Evolutionary conservation across 2,888 invertebrate species (phyloP).

Genomic region (Agrypnus murinus): DNA sequence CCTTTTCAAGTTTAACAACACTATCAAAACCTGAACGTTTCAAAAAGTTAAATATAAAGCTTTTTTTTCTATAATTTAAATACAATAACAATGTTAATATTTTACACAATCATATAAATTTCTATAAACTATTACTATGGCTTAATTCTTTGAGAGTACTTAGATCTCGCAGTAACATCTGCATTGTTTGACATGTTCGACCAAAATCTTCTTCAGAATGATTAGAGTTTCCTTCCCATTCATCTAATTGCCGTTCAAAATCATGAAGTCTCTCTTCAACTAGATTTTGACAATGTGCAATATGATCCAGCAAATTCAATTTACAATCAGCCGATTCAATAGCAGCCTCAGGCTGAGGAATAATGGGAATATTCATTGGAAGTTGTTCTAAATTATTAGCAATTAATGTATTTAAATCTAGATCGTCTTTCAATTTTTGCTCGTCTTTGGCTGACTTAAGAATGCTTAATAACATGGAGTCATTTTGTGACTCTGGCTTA

Average conservation of each 20-base stretch:
- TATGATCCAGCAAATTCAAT: conserved; percentile 83
- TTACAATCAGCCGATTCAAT: conserved; percentile 88
- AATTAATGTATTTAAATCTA: conserved; percentile 62
- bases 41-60: too few species aligned
- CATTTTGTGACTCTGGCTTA: conserved; percentile 53
- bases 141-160: conserved; percentile 74
- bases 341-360: conserved; percentile 87
- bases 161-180: conserved; percentile 83
- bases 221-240: conserved; percentile 71
- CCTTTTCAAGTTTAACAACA: too few species aligned
- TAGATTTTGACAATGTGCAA: conserved; percentile 83
- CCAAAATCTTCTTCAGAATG: conserved; percentile 77
- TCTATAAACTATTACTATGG: conserved; percentile 43
- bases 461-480: conserved; percentile 65
- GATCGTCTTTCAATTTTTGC: conserved; percentile 54
- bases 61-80: too few species aligned
- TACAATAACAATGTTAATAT: too few species aligned
- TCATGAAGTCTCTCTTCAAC: conserved; percentile 82
- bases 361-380: conserved; percentile 63
- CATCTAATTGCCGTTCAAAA: conserved; percentile 84
- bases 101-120: too few species aligned
- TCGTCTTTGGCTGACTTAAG: conserved; percentile 62
- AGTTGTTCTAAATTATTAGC: conserved; percentile 59
- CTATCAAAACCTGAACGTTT: too few species aligned
- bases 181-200: conserved; percentile 82